These are phyloP conservation scores for Drosophila greeni DNA, from an alignment of 2,888 invertebrate genomes.

Conservation along the genomic window DNA sequence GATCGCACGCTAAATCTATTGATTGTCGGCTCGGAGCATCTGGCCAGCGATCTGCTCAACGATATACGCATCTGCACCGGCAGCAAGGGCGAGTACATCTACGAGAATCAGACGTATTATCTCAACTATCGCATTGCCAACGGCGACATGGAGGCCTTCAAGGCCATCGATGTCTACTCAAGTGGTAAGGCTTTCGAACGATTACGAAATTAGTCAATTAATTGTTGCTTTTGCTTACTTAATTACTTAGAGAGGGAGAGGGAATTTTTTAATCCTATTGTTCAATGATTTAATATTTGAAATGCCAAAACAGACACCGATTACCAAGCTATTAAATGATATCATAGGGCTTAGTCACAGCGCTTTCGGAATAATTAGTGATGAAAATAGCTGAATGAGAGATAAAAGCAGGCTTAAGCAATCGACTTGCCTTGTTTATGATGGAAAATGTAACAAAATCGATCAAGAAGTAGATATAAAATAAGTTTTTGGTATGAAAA, in stretches of 20 bases:
- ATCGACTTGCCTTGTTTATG: not conserved
- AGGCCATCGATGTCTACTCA: conserved; percentile 91
- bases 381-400: not conserved
- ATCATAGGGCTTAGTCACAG: conserved; percentile 20
- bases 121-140: conserved; percentile 92
- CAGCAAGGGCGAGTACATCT: conserved; percentile 88
- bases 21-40: conserved; percentile 90
- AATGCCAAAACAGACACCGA: conserved; percentile 1
- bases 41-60: conserved; percentile 91
- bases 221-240: not conserved
- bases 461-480: not conserved
- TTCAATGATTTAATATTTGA: conserved; percentile 5
- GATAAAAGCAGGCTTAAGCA: not conserved
- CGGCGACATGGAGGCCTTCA: conserved; percentile 92
- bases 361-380: not conserved
- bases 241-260: not conserved
- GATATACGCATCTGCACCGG: conserved; percentile 92
- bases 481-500: not conserved
- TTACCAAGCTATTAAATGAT: conserved; percentile 9
- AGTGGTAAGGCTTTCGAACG: conserved; percentile 83
- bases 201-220: not conserved
- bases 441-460: not conserved
- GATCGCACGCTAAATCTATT: conserved; percentile 86
- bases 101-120: conserved; percentile 88
- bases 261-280: not conserved